Evolutionary conservation across 2,113 vertebrate species (phyloP).

Genomic region (Hemicordylus capensis): DNA sequence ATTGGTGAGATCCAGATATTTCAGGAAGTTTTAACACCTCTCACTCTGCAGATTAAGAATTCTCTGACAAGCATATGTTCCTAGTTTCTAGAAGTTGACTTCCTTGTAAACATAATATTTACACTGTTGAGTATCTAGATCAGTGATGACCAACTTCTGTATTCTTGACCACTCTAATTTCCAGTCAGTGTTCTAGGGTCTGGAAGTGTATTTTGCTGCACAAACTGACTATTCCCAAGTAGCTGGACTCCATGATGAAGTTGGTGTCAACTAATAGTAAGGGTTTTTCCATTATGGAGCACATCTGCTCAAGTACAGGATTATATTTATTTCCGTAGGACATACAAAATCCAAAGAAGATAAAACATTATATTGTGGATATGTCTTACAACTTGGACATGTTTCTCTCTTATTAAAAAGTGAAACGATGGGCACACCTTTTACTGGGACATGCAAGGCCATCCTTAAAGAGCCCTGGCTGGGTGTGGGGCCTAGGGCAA

Average conservation of each 20-base stretch:
- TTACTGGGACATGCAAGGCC: not conserved
- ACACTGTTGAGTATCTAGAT: not conserved
- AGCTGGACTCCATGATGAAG: not conserved
- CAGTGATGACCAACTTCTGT: not conserved
- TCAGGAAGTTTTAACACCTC: not conserved
- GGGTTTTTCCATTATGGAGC: not conserved
- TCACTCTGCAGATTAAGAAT: not conserved
- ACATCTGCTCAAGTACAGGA: not conserved
- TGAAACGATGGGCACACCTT: not conserved
- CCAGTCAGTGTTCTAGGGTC: not conserved
- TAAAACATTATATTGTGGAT: not conserved
- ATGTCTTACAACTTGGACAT: not conserved
- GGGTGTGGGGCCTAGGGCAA: too few relatives aligned
- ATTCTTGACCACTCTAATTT: not conserved
- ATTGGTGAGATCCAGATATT: not conserved
- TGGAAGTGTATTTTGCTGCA: not conserved
- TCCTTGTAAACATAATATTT: not conserved
- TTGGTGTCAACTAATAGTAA: not conserved
- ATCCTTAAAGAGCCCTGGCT: not conserved
- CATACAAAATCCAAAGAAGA: not conserved
- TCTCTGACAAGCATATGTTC: not conserved
- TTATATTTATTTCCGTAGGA: not conserved
- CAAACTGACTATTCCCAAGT: not conserved
- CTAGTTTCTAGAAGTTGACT: not conserved
- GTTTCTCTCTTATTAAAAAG: not conserved